Conservation (phyloP, 1,140 invertebrate species). For the Aphidius ervi region DNA sequence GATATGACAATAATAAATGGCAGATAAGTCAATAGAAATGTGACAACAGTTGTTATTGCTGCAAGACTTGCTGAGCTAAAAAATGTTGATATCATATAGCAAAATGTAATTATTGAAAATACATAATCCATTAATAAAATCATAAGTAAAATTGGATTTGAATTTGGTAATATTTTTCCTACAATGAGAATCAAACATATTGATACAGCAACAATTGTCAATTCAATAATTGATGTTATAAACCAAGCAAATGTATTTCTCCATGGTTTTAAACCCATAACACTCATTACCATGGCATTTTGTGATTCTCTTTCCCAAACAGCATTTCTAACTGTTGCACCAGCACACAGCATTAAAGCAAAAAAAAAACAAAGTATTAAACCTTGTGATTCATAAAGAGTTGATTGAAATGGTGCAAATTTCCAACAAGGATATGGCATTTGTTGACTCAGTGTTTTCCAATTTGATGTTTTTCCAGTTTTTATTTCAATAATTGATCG, state of each 20-base stretch:
- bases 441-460: slow-evolving; percentile 61
- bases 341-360: slow-evolving; percentile 60
- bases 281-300: slow-evolving; percentile 66
- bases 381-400: slow-evolving; percentile 62
- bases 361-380: slow-evolving; percentile 62
- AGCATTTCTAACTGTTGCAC: slow-evolving; percentile 58
- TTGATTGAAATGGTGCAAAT: slow-evolving; percentile 60
- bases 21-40: slow-evolving; percentile 63
- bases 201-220: slow-evolving; percentile 51
- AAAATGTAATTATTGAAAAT: slow-evolving; percentile 59
- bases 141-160: slow-evolving; percentile 55
- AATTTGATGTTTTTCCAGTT: slow-evolving; percentile 41
- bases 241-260: slow-evolving; percentile 63
- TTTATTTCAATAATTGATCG: slow-evolving; percentile 57
- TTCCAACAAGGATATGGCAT: slow-evolving; percentile 65
- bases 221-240: slow-evolving; percentile 54
- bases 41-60: slow-evolving; percentile 58
- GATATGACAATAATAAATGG: slow-evolving; percentile 63
- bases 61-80: slow-evolving; percentile 62
- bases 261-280: slow-evolving; percentile 62
- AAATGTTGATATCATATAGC: slow-evolving; percentile 65
- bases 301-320: slow-evolving; percentile 65
- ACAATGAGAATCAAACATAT: slow-evolving; percentile 54
- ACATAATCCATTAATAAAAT: slow-evolving; percentile 57
- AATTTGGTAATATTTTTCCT: slow-evolving; percentile 56